phyloP scores from a whole-genome alignment of 2,888 invertebrate genomes.

The Rapana venosa region DNA sequence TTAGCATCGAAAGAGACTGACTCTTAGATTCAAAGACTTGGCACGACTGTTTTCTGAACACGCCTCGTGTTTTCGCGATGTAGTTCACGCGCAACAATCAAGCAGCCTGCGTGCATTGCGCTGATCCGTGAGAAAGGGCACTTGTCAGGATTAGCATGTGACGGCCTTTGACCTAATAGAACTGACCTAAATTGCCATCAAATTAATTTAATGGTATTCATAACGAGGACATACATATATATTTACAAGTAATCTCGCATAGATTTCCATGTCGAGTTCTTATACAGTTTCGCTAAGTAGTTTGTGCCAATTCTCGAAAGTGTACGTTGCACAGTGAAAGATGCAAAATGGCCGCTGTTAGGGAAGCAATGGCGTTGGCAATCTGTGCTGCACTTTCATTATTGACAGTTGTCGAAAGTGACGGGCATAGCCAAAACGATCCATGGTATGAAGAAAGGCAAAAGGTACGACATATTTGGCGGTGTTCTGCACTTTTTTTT shows the following conservation, averaged over 20 bases:
- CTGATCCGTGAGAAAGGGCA: conserved; percentile 43
- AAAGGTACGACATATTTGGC: conserved; percentile 59
- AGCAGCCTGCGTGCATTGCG: conserved; percentile 41
- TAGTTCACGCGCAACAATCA: conserved; percentile 43
- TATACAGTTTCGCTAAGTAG: neutral
- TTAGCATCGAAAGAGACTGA: neutral
- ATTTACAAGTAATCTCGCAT: neutral
- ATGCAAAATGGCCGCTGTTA: conserved; percentile 66
- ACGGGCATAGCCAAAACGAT: neutral
- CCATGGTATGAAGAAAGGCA: conserved; percentile 65
- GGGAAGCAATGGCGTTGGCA: conserved; percentile 70
- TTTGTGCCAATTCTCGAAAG: conserved; percentile 28
- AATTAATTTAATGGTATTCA: neutral
- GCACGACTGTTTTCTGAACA: conserved; percentile 28
- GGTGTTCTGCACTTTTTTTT: no score
- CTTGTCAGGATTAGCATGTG: conserved; percentile 42
- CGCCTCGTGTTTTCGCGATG: conserved; percentile 33
- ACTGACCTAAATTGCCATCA: conserved; percentile 1
- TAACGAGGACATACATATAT: neutral
- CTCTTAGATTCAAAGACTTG: neutral
- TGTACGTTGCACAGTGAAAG: neutral
- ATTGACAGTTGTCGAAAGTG: conserved; percentile 49
- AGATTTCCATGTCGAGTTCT: neutral
- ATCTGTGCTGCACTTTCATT: conserved; percentile 49
- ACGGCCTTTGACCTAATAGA: conserved; percentile 38